Evolutionary conservation across 2,113 vertebrate species (phyloP), one percentile per base, ranked within the genome.

Genomic region (Zeus faber): DNA sequence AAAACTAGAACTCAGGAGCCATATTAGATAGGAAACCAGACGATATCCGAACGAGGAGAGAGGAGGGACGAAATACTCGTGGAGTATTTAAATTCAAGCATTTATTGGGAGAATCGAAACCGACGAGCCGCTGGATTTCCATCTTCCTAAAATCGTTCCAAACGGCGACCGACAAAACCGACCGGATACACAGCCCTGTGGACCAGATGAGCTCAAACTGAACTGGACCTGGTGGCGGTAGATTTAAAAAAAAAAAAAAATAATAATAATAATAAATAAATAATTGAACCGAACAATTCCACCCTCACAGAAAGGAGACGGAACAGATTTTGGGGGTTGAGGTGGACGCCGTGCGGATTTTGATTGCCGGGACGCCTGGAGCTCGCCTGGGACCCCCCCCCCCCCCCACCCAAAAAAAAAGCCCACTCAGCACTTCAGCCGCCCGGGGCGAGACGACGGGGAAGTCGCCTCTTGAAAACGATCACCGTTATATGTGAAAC

Each of bases 1-100:
- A 82, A 62, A 70, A 83, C n/a, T n/a, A 49, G 76, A 77, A 85
- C 85, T 84, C 82, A 83, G 83, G 87, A 89, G 87, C 85, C 85
- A 87, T 89, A 87, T 87, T 84, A 85, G 76, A 78, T 72, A 77
- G 70, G 53, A 45, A 74, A 65, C 9, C 26, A 67, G 62, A 75
- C 14, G 3, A 62, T 17, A 31, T 62, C 47, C 39, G 20, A 50
- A 55, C 31, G 54, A 49, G 7, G 53, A 18, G 23, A 45, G 1
- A 37, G 13, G 4, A 17, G 10, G 41, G 16, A 21, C 13, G 13
- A 1, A 59, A 37, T 62, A 51, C 2, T 4, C 8, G 50, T 63
- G 61, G 62, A 64, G 52, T 44, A 55, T 64, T 57, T 25, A 47
- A 52, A n/a, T n/a, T 74, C 33, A 46, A 74, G 70, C 58, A 56